phyloP scores from a whole-genome alignment of 2,113 vertebrate genomes.

The Paralichthys olivaceus region DNA sequence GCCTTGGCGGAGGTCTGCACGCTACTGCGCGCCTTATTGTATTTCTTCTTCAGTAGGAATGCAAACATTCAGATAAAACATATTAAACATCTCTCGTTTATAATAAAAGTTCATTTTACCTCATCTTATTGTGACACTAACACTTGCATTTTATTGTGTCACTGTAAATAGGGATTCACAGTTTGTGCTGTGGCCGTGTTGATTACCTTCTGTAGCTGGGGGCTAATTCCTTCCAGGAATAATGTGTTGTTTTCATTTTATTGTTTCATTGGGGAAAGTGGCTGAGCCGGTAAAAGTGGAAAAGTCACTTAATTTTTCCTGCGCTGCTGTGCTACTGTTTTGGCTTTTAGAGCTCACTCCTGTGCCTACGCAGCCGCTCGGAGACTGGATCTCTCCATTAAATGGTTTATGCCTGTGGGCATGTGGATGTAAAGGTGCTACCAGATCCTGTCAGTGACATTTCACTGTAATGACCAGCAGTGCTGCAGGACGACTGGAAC shows the following conservation, averaged over 20 bases:
- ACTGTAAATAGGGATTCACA: constrained; percentile 16
- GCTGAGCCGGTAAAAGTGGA: constrained; percentile 62
- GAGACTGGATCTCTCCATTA: constrained; percentile 44
- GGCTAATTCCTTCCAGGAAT: constrained; percentile 68
- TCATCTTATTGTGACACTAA: constrained; percentile 20
- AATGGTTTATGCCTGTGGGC: constrained; percentile 49
- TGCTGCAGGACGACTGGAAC: constrained; percentile 24
- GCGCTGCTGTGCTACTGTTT: constrained; percentile 69
- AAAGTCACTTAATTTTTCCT: constrained; percentile 64
- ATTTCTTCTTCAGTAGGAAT: too few relatives aligned
- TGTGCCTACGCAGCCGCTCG: constrained; percentile 28
- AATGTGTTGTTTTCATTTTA: constrained; percentile 65
- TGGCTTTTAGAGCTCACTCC: constrained; percentile 53
- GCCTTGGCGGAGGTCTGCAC: too few relatives aligned
- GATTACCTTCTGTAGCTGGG: constrained; percentile 51
- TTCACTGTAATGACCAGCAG: constrained; percentile 22
- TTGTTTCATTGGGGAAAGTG: constrained; percentile 52
- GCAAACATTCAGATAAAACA: too few relatives aligned
- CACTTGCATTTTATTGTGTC: constrained; percentile 20
- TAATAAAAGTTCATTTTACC: not conserved
- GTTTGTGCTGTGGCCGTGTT: constrained; percentile 52
- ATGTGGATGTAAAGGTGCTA: constrained; percentile 52
- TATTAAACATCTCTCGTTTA: constrained; percentile 20
- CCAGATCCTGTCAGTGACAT: constrained; percentile 40
- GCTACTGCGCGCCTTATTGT: too few relatives aligned